Evolutionary conservation across 2,797 vertebrate genomes (phyloP).

Genomic region (Botia kubotai): DNA sequence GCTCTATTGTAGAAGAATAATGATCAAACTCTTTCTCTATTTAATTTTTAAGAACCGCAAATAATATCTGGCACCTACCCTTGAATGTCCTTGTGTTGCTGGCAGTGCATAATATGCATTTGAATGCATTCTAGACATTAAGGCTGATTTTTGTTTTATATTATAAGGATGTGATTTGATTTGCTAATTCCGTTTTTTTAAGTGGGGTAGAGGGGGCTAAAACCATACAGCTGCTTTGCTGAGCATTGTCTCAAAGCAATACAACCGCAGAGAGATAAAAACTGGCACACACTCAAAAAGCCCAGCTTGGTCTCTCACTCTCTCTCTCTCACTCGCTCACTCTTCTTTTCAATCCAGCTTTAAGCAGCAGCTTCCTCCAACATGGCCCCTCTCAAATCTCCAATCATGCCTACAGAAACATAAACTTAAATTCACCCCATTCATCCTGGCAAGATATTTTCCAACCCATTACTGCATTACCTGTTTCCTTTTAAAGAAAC

Average conservation of each 20-base stretch:
- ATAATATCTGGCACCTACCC: conserved; percentile 35
- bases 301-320: conserved; percentile 23
- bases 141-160: conserved; percentile 37
- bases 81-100: conserved; percentile 30
- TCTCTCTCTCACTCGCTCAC: conserved; percentile 1
- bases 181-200: conserved; percentile 45
- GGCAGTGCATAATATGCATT: background rate
- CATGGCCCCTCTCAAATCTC: conserved; percentile 4
- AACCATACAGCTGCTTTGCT: conserved; percentile 53
- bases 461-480: background rate
- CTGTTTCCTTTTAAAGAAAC: conserved; percentile 50
- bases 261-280: conserved; percentile 48
- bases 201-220: conserved; percentile 27
- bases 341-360: conserved; percentile 5
- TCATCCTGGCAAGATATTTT: background rate
- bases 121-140: conserved; percentile 27
- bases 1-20: conserved; percentile 1
- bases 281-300: conserved; percentile 53
- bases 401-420: background rate
- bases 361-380: conserved; percentile 32
- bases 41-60: conserved; percentile 12
- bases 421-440: background rate
- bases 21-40: conserved; percentile 29
- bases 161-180: conserved; percentile 33
- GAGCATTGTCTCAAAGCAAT: conserved; percentile 45